Base-by-base conservation (phyloP, 2,888 invertebrate genomes). In the Athalia circularis region DNA sequence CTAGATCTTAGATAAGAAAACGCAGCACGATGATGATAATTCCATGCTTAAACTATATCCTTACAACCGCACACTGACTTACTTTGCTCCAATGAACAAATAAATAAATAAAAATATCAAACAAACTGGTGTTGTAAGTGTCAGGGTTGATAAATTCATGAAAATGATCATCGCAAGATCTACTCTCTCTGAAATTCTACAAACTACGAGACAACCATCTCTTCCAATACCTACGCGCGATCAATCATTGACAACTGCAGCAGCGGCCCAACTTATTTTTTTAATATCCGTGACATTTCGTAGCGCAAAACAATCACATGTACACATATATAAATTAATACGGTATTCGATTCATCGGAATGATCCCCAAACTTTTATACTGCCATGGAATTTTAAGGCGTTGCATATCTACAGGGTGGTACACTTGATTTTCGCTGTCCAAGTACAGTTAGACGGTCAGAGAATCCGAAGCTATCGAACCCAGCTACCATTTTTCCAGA, bases 191-290 rank as follows among this genome's bases (percentile, higher is more conserved):
- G 1, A 43, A 3, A 43, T 15, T 29, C 52, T 29, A 11, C 52
- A 52, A 43, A 50, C 29, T 15, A 50, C 15, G 5, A 54, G 11
- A 54, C 68, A 68, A 68, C 29, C 68, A 52, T 68, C 54, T 47
- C 57, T 47, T 43, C 47, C 57, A 45, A 59, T 59, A n/a, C 57
- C 29, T 29, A 29, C 29, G 29, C 29, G 59, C 47, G 9, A 72
- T 72, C 59, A 72, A 72, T 72, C 72, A 59, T 72, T 47, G 72
- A 72, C 72, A 72, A 59, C 13, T 72, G 8, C 47, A 72, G 47
- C 47, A 29, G 1, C 2, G 29, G 29, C 2, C 29, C 29, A 29
- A 29, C 29, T 29, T 29, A 29, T 29, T 29, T 29, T 29, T 29
- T 29, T 29, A 47, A 59, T 9, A 59, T 15, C 52, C 59, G 52